phyloP scores from a whole-genome alignment of 2,888 invertebrate genomes.

The Agriopis marginaria region DNA sequence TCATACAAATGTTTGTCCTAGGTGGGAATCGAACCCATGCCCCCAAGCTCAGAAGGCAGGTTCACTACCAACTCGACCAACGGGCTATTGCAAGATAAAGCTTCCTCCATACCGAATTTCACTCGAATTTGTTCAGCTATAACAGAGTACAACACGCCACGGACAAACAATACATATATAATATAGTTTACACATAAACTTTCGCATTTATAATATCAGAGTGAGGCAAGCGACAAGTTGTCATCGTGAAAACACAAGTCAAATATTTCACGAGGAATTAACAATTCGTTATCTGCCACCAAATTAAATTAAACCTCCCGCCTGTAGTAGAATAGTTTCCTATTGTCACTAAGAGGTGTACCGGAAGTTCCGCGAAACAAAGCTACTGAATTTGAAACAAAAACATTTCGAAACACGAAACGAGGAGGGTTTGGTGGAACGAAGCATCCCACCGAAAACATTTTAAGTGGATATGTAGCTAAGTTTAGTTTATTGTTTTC shows the following conservation, averaged over 20 bases:
- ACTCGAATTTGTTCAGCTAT: too few relatives aligned
- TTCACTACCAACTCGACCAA: too few relatives aligned
- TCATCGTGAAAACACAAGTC: background rate
- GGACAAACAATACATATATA: too few relatives aligned
- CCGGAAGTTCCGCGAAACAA: constrained; percentile 14
- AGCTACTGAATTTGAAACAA: constrained; percentile 4
- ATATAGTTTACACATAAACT: too few relatives aligned
- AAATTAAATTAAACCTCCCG: constrained; percentile 22
- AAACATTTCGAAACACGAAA: constrained; percentile 15
- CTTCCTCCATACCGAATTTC: too few relatives aligned
- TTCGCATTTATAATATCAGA: too few relatives aligned
- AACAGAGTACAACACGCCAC: too few relatives aligned
- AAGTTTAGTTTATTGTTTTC: background rate
- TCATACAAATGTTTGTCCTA: too few relatives aligned
- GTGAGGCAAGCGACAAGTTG: background rate
- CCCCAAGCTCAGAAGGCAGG: too few relatives aligned
- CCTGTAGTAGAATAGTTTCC: constrained; percentile 19
- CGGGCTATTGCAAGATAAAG: too few relatives aligned
- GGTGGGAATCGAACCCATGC: too few relatives aligned
- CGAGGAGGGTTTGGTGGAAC: background rate
- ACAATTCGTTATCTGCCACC: constrained; percentile 11
- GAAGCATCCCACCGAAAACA: background rate
- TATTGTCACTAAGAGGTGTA: constrained; percentile 12
- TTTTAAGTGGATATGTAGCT: background rate
- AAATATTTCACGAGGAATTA: background rate